Conservation (phyloP, 1,140 invertebrate genomes). For the Octopus bimaculoides region DNA sequence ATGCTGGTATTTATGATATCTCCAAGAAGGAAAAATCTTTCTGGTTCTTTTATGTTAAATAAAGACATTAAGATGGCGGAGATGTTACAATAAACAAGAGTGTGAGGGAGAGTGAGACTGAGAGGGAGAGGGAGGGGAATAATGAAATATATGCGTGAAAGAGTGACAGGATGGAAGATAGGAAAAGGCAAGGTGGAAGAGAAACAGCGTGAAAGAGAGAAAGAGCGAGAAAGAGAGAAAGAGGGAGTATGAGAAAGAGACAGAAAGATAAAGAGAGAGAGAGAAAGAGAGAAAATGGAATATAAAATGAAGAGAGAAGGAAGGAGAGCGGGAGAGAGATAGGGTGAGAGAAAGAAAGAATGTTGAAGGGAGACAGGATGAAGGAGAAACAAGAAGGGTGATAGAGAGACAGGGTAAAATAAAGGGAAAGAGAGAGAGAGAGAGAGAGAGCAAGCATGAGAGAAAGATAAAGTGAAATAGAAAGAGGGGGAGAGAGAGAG, state of each 20-base stretch:
- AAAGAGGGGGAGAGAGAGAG: background rate
- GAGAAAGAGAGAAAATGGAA: background rate
- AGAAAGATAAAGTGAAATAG: background rate
- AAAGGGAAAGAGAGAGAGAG: slow-evolving; percentile 16
- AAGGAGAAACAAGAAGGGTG: slow-evolving; percentile 9
- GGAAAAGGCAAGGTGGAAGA: slow-evolving; percentile 15
- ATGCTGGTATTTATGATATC: too few species aligned
- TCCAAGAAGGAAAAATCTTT: too few species aligned
- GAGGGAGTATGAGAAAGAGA: slow-evolving; percentile 13
- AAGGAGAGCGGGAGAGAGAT: background rate
- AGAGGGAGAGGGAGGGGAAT: background rate
- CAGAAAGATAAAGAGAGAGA: background rate
- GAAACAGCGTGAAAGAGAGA: slow-evolving; percentile 1
- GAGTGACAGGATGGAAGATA: slow-evolving; percentile 2
- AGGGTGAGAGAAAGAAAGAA: background rate
- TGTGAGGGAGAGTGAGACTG: background rate
- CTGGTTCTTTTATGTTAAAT: too few species aligned
- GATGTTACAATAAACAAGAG: background rate
- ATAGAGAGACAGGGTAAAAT: slow-evolving; percentile 14
- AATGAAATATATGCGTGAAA: slow-evolving; percentile 8
- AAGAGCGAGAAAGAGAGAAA: slow-evolving; percentile 14
- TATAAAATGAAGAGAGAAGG: background rate
- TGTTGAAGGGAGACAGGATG: background rate
- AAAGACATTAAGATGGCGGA: background rate
- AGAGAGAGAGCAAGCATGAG: slow-evolving; percentile 7